Conservation (phyloP, 2,797 vertebrate species). For the Eremophila alpestris region DNA sequence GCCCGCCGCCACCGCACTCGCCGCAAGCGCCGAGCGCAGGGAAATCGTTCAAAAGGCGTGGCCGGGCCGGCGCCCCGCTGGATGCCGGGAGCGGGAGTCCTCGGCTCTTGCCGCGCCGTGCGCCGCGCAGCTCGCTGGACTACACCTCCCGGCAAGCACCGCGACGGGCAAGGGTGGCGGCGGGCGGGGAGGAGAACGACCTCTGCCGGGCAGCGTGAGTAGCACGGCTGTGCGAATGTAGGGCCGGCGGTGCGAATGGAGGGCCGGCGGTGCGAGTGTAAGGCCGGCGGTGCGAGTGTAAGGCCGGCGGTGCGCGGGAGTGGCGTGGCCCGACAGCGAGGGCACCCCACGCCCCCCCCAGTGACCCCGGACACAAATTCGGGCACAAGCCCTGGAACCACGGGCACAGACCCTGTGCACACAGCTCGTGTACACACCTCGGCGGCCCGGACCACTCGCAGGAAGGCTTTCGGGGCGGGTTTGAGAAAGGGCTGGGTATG, state of each 20-base stretch:
- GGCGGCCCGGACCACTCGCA: neutral
- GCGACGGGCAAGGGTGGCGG: neutral
- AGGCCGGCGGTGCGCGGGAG: too few relatives aligned
- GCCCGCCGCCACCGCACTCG: neutral
- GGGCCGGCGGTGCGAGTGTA: too few relatives aligned
- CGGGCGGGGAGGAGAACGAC: neutral
- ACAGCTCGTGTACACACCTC: neutral
- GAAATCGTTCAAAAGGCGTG: constrained; percentile 48
- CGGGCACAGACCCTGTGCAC: too few relatives aligned
- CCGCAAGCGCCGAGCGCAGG: constrained; percentile 14
- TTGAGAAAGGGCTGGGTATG: neutral
- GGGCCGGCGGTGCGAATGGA: too few relatives aligned
- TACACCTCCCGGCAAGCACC: neutral
- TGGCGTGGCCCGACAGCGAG: too few relatives aligned
- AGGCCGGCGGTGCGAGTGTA: too few relatives aligned
- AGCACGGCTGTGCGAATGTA: neutral
- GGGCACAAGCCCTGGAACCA: neutral
- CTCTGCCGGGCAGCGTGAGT: neutral
- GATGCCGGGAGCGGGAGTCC: constrained; percentile 6
- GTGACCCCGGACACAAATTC: neutral
- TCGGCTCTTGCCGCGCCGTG: neutral
- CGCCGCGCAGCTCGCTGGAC: neutral
- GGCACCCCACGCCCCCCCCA: fast-evolving
- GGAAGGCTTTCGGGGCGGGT: neutral
- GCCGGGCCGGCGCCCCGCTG: neutral